phyloP scores from a whole-genome alignment of 2,888 invertebrate genomes.

The Elysia crispata region DNA sequence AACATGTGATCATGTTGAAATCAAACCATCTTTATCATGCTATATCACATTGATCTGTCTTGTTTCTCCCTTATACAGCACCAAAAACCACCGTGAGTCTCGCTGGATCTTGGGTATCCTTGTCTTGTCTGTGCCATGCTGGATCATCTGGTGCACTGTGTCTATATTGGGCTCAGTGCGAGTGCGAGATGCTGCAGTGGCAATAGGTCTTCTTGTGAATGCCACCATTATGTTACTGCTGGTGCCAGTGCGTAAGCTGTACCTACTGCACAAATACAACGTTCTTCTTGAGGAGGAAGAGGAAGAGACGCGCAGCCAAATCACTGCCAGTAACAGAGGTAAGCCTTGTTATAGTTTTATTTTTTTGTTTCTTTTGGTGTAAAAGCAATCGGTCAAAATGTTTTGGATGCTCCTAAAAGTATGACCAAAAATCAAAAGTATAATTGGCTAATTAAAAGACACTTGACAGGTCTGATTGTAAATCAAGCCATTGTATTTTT shows the following conservation, averaged over 20 bases:
- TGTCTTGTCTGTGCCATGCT: slow-evolving; percentile 72
- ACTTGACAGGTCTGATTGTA: too few species aligned
- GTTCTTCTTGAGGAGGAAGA: slow-evolving; percentile 59
- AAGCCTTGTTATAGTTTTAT: too few species aligned
- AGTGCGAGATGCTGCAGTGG: slow-evolving; percentile 75
- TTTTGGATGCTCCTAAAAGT: too few species aligned
- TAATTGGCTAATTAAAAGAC: too few species aligned
- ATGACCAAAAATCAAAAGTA: too few species aligned
- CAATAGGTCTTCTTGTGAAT: slow-evolving; percentile 76
- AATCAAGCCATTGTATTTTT: too few species aligned
- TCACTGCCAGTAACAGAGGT: slow-evolving; percentile 39
- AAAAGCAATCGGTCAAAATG: too few species aligned
- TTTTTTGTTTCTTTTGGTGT: too few species aligned
- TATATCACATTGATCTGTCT: background rate
- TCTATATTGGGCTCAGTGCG: slow-evolving; percentile 71
- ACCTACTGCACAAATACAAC: slow-evolving; percentile 69
- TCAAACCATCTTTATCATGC: too few species aligned
- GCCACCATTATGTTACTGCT: slow-evolving; percentile 76
- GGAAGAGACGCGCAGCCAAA: slow-evolving; percentile 28
- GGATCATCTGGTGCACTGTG: slow-evolving; percentile 77
- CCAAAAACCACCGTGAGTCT: slow-evolving; percentile 76
- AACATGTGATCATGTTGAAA: too few species aligned
- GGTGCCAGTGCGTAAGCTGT: slow-evolving; percentile 77
- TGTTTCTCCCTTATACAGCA: slow-evolving; percentile 40
- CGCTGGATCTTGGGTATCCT: slow-evolving; percentile 77